Percentiles rank a stretch among this genome's conserved stretches.
Conservation (phyloP, 2,888 invertebrate genomes). For the Troides oblongomaculatus region DNA sequence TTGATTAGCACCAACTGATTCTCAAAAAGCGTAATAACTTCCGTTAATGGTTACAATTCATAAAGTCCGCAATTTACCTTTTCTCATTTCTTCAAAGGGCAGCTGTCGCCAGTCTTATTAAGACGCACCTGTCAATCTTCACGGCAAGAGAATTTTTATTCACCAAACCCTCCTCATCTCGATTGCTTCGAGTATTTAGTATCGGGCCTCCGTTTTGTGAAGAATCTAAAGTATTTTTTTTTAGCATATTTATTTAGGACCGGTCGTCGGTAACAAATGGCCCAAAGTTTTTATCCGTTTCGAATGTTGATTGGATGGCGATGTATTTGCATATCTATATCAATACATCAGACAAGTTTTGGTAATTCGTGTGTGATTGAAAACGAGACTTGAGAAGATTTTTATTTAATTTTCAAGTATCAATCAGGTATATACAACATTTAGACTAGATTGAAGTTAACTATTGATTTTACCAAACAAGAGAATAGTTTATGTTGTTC, state of each 20-base stretch:
- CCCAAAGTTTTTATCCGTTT: constrained; percentile 54
- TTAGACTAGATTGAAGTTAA: not conserved
- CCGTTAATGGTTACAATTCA: constrained; percentile 41
- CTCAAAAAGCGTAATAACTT: constrained; percentile 35
- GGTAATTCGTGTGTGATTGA: not conserved
- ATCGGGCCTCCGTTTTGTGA: constrained; percentile 50
- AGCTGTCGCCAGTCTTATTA: constrained; percentile 75
- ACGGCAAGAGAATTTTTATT: constrained; percentile 65
- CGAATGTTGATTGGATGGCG: constrained; percentile 57
- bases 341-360: not conserved
- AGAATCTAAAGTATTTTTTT: constrained; percentile 48
- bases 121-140: constrained; percentile 80
- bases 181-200: constrained; percentile 60
- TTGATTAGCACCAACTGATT: not conserved
- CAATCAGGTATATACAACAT: not conserved
- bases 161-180: constrained; percentile 59
- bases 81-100: constrained; percentile 68
- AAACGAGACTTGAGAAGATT: not conserved
- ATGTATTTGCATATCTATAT: not conserved
- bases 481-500: not conserved
- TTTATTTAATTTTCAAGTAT: not conserved
- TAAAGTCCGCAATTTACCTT: constrained; percentile 69
- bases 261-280: constrained; percentile 40
- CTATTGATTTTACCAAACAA: not conserved
- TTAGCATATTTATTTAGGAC: constrained; percentile 68